Evolutionary conservation across 2,797 vertebrate species (phyloP).

Genomic region (Ara ararauna): DNA sequence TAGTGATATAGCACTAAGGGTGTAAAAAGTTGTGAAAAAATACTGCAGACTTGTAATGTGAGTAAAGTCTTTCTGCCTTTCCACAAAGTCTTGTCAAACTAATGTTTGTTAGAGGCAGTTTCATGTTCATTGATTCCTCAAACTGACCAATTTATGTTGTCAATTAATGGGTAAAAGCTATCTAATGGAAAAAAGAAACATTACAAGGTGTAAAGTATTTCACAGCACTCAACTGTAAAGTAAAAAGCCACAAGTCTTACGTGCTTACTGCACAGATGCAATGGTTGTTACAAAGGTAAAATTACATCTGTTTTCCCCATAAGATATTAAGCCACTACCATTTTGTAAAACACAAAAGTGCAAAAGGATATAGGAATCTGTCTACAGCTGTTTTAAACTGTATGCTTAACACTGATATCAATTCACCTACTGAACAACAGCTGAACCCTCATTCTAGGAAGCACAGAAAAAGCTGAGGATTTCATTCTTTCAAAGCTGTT

Average conservation of each 20-base stretch:
- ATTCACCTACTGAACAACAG: background rate
- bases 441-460: background rate
- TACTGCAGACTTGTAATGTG: background rate
- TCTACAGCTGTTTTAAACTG: background rate
- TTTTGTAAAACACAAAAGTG: background rate
- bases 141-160: background rate
- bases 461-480: background rate
- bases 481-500: background rate
- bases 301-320: background rate
- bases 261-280: background rate
- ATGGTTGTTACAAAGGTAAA: background rate
- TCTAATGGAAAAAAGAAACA: background rate
- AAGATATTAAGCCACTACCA: background rate
- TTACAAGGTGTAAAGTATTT: background rate
- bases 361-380: background rate
- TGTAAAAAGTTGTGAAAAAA: background rate
- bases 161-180: background rate
- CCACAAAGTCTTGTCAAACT: background rate
- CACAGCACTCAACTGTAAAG: background rate
- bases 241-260: background rate
- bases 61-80: background rate
- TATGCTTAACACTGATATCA: background rate
- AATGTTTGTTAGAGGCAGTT: background rate
- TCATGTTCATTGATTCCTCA: background rate
- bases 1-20: background rate